Base-by-base conservation (phyloP, 2,113 vertebrate species). In the Heterotis niloticus region DNA sequence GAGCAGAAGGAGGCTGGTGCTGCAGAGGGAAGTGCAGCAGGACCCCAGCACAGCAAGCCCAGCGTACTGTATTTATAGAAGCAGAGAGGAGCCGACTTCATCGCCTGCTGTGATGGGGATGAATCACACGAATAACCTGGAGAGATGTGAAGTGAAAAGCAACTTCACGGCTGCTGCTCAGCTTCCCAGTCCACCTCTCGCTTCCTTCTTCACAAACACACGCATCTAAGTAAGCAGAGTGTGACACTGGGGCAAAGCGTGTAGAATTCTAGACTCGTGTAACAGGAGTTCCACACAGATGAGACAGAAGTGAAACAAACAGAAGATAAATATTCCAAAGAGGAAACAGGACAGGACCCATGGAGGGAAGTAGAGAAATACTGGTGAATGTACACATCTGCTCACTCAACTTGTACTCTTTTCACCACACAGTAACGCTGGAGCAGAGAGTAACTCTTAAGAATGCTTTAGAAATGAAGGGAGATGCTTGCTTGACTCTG, bases 61-160 rank as follows among this genome's bases (percentile, higher is more conserved):
- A 78, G 67, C 70, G 44, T 70, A 78, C 66, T 18, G 14, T 78
- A 78, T 78, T 78, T 78, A 78, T 78, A 78, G 77, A 70, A 70
- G 28, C 13, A 14, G 26, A 60, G 77, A 78, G 28, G 24, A 28
- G 66, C 66, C 34, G 77, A 18, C 66, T 24, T 44, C 76, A 44
- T 24, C 23, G 52, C 76, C 54, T 24, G 77, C 54, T 29, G 67
- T 34, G 66, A 1, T 9, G 54, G 20, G 54, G 23, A 62, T 78
- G 67, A 78, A 70, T 78, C 77, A 78, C 67, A 23, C 54, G 18
- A 29, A 78, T 5, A 62, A 70, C 77, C 77, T 24, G 77, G 66
- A 69, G 77, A 62, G 77, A 78, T 44, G 66, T 59, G 77, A 57
- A 57, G 64, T 29, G 51, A 44, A 70, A 29, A 78, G 54, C 65